Evolutionary conservation across 2,888 invertebrate genomes (phyloP).

Genomic region (Epinotia bilunana): DNA sequence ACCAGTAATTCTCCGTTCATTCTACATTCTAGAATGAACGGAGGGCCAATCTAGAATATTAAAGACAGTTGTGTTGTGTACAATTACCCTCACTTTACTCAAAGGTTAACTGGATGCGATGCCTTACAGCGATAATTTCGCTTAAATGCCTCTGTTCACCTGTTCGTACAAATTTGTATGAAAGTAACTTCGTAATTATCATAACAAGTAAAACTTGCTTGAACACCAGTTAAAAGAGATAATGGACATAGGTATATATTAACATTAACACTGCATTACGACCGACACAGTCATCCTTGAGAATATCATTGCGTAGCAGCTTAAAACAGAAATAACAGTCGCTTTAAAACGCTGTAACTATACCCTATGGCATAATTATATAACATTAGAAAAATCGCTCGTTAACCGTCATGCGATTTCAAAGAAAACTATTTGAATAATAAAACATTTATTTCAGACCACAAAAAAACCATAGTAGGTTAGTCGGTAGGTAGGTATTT

Average conservation of each 20-base stretch:
- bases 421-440: too few species aligned
- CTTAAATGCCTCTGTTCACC: slow-evolving; percentile 3
- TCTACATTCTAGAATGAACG: not conserved
- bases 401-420: too few species aligned
- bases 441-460: too few species aligned
- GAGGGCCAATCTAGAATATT: too few species aligned
- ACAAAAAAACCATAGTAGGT: too few species aligned
- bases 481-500: too few species aligned
- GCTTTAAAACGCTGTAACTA: not conserved
- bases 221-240: slow-evolving; percentile 11
- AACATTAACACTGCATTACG: slow-evolving; percentile 34
- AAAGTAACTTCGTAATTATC: slow-evolving; percentile 9
- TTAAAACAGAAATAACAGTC: slow-evolving; percentile 3
- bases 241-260: slow-evolving; percentile 13
- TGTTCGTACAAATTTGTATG: slow-evolving; percentile 6
- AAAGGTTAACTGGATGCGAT: slow-evolving; percentile 26
- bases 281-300: slow-evolving; percentile 21
- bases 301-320: slow-evolving; percentile 15
- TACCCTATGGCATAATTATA: too few species aligned
- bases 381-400: too few species aligned
- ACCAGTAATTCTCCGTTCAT: not conserved
- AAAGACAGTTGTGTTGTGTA: not conserved
- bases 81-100: slow-evolving; percentile 13
- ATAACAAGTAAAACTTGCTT: slow-evolving; percentile 12
- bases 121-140: slow-evolving; percentile 27